These are phyloP conservation scores for Brachypalpus laphriformis DNA, from an alignment of 2,888 invertebrate genomes.

Conservation along the genomic window DNA sequence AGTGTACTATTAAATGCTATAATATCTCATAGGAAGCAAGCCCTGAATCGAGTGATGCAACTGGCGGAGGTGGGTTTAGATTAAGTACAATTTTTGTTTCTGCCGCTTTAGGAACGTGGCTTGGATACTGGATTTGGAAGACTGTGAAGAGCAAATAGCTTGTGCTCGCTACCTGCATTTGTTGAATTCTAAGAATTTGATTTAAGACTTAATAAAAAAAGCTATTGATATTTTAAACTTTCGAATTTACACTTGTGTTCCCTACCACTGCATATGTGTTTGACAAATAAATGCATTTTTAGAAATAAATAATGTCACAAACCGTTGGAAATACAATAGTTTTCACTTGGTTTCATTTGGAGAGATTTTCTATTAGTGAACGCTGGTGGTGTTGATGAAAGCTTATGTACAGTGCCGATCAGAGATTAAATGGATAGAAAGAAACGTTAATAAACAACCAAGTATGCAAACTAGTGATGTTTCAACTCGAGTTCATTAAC, in stretches of 20 bases:
- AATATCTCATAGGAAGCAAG: constrained; percentile 24
- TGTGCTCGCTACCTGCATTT: not conserved
- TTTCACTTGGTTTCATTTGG: not conserved
- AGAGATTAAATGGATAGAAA: too few relatives aligned
- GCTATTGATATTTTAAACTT: not conserved
- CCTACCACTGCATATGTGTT: not conserved
- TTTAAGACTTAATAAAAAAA: constrained; percentile 17
- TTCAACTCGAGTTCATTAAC: too few relatives aligned
- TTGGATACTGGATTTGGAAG: constrained; percentile 60
- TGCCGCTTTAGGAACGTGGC: constrained; percentile 29
- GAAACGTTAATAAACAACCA: too few relatives aligned
- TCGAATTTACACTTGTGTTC: constrained; percentile 26
- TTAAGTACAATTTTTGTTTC: constrained; percentile 23
- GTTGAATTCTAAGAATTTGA: constrained; percentile 11
- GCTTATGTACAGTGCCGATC: too few relatives aligned
- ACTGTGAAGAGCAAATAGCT: constrained; percentile 52
- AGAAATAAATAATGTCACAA: not conserved
- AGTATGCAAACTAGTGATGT: too few relatives aligned
- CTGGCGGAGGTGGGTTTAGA: not conserved
- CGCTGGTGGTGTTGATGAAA: too few relatives aligned
- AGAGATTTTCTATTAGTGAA: too few relatives aligned
- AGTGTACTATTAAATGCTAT: too few relatives aligned
- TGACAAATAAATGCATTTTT: not conserved
- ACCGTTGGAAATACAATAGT: not conserved
- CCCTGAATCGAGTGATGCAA: not conserved